Percentiles rank a stretch among this genome's conserved stretches.
phyloP scores from a whole-genome alignment of 64 coral and sea anemone genomes.

The Montipora cactus region DNA sequence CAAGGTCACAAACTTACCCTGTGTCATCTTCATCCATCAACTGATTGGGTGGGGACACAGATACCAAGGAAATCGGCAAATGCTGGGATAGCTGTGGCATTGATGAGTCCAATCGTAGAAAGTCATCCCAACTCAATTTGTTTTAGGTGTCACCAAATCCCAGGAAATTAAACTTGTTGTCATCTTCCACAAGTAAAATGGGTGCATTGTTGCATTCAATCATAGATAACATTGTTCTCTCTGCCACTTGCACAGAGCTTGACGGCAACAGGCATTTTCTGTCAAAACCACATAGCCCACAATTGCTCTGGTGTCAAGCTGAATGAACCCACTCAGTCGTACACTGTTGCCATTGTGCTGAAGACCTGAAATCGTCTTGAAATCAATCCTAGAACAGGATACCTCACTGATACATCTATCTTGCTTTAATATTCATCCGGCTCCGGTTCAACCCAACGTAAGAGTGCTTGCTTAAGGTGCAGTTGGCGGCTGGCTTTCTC shows the following conservation, averaged over 20 bases:
- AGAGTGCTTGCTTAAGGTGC: neutral
- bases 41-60: neutral
- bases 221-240: neutral
- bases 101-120: neutral
- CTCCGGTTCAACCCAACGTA: neutral
- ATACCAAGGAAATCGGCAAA: neutral
- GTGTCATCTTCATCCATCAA: constrained; percentile 19
- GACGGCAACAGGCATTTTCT: neutral
- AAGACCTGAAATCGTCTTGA: neutral
- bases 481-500: neutral
- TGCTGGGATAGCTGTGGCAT: neutral
- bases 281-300: neutral
- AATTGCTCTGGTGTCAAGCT: neutral
- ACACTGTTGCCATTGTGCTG: neutral
- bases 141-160: neutral
- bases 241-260: neutral
- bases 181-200: neutral
- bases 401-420: constrained; percentile 1
- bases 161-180: neutral
- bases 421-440: neutral
- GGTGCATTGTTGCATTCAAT: constrained; percentile 1
- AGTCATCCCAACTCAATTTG: neutral
- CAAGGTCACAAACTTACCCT: constrained; percentile 11
- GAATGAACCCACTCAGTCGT: neutral
- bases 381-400: neutral